A percentile compares a stretch with the other conserved stretches of the same genome.
These are phyloP conservation scores for Athetis lepigone DNA, from an alignment of 2,888 invertebrate genomes.

Conservation along the genomic window DNA sequence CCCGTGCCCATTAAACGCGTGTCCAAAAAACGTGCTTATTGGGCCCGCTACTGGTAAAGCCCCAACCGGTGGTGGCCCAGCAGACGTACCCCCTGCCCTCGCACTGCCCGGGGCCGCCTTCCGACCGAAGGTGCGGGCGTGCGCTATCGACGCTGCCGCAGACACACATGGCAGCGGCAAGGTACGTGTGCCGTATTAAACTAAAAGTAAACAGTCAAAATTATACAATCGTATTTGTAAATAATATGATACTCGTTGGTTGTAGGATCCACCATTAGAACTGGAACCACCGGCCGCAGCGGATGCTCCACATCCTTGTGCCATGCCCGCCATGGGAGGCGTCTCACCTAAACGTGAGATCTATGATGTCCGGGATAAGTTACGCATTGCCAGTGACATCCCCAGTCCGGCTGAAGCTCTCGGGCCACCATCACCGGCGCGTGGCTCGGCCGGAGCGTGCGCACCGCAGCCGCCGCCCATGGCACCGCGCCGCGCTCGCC, in stretches of 20 bases:
- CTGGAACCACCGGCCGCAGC: slow-evolving; percentile 82
- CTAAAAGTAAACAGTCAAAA: neutral
- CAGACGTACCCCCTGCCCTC: slow-evolving; percentile 80
- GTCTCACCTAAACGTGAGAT: slow-evolving; percentile 86
- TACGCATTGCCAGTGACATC: slow-evolving; percentile 80
- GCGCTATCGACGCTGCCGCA: slow-evolving; percentile 81
- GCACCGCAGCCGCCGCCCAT: slow-evolving; percentile 90
- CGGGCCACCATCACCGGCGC: slow-evolving; percentile 93
- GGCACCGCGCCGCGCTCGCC: slow-evolving; percentile 85
- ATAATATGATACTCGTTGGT: slow-evolving; percentile 15
- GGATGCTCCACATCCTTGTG: slow-evolving; percentile 83
- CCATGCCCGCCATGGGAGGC: slow-evolving; percentile 83
- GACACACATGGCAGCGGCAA: slow-evolving; percentile 88
- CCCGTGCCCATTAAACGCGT: slow-evolving; percentile 97
- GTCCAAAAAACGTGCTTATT: slow-evolving; percentile 99
- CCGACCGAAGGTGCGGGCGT: slow-evolving; percentile 88
- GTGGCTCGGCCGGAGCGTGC: slow-evolving; percentile 92
- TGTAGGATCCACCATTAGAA: slow-evolving; percentile 85
- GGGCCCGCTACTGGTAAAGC: slow-evolving; percentile 99
- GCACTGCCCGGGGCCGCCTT: slow-evolving; percentile 89
- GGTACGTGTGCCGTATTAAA: slow-evolving; percentile 66
- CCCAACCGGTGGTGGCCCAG: slow-evolving; percentile 93
- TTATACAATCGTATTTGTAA: neutral
- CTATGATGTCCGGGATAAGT: slow-evolving; percentile 82
- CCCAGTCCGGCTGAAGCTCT: slow-evolving; percentile 80